Evolutionary conservation across 1,140 invertebrate genomes (phyloP), one percentile per base, ranked within the genome.

Genomic region (Episyrphus balteatus): DNA sequence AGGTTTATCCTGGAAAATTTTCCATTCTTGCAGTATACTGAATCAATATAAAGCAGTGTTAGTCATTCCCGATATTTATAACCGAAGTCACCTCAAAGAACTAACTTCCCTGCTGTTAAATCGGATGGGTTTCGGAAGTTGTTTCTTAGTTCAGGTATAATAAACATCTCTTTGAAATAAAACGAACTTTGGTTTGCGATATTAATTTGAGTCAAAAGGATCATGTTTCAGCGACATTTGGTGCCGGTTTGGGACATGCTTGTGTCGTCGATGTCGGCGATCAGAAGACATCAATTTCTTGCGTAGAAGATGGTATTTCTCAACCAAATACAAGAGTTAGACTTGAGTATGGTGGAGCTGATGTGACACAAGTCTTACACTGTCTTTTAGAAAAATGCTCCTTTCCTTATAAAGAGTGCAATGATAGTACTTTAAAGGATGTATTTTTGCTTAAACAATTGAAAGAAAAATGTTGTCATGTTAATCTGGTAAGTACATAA

Each of bases 211-310:
- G 53, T 57, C 50, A 60, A 10, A 67, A 90, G 80, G 88, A 92
- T 70, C 87, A 89, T 59, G 91, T 95, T 2, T 90, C 89, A 34
- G 89, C 92, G 3, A 92, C 91, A 14, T 96, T 95, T 75, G 93
- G 92, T 14, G 86, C 90, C 36, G 92, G 92, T 15, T 73, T 96
- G 13, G 84, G 87, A 19, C 88, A 83, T 66, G 92, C 91, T 9
- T 96, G 92, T 74, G 90, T 97, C 13, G 85, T 98, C 8, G 92
- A 98, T 69, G 84, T 96, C 40, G 93, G 93, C 0, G 91, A 94
- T 65, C 88, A 94, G 67, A 96, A 97, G 73, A 94, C 89, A 2
- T 89, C 90, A 1, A 83, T 97, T 13, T 93, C 89, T 11, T 98
- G 93, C 73, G 90, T 96, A 3, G 92, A 97, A 72, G 92, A 97